Percentiles rank a stretch among this genome's conserved stretches.
Conservation (phyloP, 2,113 vertebrate species). For the Gymnorhina tibicen region DNA sequence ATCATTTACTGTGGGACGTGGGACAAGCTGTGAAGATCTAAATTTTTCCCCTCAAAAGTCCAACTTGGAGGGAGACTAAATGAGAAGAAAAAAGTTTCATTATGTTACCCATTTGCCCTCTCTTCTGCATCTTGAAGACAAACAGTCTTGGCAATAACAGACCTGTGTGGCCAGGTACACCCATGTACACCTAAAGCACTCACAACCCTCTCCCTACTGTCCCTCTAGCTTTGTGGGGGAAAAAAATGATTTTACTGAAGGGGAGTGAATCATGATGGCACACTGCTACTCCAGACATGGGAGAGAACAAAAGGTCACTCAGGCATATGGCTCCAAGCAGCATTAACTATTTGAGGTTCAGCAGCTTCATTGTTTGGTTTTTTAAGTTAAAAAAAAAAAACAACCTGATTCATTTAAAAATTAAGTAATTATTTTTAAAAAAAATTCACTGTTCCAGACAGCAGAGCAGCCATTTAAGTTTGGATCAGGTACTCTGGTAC, state of each 20-base stretch:
- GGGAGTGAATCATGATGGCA: not conserved
- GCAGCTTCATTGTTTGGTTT: not conserved
- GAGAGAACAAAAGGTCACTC: not conserved
- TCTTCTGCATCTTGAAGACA: not conserved
- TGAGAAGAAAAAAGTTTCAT: not conserved
- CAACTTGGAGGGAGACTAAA: not conserved
- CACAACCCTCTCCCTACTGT: not conserved
- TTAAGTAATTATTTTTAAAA: not conserved
- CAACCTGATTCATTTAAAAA: too few relatives aligned
- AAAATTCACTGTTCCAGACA: not conserved
- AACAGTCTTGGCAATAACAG: not conserved
- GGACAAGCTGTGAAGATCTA: not conserved
- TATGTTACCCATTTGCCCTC: not conserved
- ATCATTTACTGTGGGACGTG: not conserved
- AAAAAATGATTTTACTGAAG: not conserved
- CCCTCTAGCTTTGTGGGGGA: not conserved
- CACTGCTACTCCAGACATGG: not conserved
- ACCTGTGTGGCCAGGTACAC: not conserved
- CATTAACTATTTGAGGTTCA: not conserved
- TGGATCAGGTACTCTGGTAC: not conserved
- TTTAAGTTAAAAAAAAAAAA: not conserved
- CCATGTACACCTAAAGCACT: not conserved
- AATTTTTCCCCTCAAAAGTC: not conserved
- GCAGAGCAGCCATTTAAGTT: not conserved
- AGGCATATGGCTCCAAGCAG: not conserved